phyloP scores from a whole-genome alignment of 2,797 vertebrate genomes.

The Typhlichthys subterraneus region DNA sequence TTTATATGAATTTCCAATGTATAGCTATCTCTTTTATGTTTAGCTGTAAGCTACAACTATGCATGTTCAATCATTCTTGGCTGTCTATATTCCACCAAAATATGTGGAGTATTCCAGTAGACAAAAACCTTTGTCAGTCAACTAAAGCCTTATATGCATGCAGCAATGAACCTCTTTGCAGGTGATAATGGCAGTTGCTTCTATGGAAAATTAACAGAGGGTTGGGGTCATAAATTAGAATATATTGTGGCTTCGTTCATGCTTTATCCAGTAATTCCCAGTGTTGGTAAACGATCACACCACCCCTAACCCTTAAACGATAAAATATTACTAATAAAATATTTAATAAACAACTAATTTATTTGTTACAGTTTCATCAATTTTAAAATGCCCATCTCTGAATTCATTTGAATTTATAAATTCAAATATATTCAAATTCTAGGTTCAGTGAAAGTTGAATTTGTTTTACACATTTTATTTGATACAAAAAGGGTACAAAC shows the following conservation, averaged over 20 bases:
- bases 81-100: too few relatives aligned
- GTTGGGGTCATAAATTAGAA: constrained; percentile 4
- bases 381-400: not conserved
- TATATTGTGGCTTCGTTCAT: constrained; percentile 1
- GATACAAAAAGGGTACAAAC: constrained; percentile 72
- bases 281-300: constrained; percentile 13
- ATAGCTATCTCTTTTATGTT: too few relatives aligned
- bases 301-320: not conserved
- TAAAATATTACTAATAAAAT: too few relatives aligned
- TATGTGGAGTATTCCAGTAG: not conserved
- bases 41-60: too few relatives aligned
- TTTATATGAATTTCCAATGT: too few relatives aligned
- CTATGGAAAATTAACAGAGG: constrained; percentile 25
- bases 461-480: constrained; percentile 35
- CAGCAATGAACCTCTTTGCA: constrained; percentile 40
- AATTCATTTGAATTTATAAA: constrained; percentile 37
- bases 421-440: constrained; percentile 34
- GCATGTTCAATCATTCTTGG: too few relatives aligned
- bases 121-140: constrained; percentile 14
- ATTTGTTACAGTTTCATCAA: constrained; percentile 42
- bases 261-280: constrained; percentile 2
- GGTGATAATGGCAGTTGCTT: constrained; percentile 17
- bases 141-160: constrained; percentile 26
- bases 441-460: constrained; percentile 40
- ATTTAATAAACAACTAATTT: constrained; percentile 52